Evolutionary conservation across 2,888 invertebrate genomes (phyloP).

Genomic region (Polymixis flavicincta): DNA sequence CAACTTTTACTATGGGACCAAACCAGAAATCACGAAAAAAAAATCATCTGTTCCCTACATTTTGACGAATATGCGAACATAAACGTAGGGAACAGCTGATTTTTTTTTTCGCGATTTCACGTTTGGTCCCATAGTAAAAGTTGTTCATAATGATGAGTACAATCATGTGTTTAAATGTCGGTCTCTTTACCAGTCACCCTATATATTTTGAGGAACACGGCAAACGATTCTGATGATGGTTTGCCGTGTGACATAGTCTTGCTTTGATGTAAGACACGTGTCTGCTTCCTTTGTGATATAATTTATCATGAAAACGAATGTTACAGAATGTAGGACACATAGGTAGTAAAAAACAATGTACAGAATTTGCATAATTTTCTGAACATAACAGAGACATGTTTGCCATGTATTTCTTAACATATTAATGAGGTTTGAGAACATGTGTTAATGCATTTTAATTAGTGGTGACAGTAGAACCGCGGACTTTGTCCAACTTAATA

Average conservation of each 20-base stretch:
- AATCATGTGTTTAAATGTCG: too few relatives aligned
- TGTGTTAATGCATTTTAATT: constrained; percentile 12
- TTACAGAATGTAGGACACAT: background rate
- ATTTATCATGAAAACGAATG: constrained; percentile 1
- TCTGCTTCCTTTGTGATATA: background rate
- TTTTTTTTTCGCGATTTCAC: too few relatives aligned
- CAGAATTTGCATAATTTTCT: constrained; percentile 14
- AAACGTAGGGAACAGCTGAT: too few relatives aligned
- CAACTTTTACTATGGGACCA: too few relatives aligned
- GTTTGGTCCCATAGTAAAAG: too few relatives aligned
- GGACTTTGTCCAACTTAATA: background rate
- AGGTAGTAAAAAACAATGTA: constrained; percentile 14
- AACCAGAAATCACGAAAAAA: too few relatives aligned
- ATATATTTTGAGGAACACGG: too few relatives aligned
- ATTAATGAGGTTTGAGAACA: constrained; percentile 9
- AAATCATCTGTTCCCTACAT: too few relatives aligned
- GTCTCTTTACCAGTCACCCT: too few relatives aligned
- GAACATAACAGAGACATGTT: constrained; percentile 9
- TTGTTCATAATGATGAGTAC: too few relatives aligned
- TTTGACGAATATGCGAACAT: too few relatives aligned
- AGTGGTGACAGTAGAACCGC: background rate
- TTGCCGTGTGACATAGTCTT: background rate
- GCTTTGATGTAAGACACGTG: background rate
- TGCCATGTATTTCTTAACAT: constrained; percentile 11
- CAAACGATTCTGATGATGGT: too few relatives aligned